Percentiles rank a stretch among this genome's conserved stretches.
These are phyloP conservation scores for Nannobrachium achirus DNA, from an alignment of 2,113 vertebrate genomes.

Conservation along the genomic window DNA sequence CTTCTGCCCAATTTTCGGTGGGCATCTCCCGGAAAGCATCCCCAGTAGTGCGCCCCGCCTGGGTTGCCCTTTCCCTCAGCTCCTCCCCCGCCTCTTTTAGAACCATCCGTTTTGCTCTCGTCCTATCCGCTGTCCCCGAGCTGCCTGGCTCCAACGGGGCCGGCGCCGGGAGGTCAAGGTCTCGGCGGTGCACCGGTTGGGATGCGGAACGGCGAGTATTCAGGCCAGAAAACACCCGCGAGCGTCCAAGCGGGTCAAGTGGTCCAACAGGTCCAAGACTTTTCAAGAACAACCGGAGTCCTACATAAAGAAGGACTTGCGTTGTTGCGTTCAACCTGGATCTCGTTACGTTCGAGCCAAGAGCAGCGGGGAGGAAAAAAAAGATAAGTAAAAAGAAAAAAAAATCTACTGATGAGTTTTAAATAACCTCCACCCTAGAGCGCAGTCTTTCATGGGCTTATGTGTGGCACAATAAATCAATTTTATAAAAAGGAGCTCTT, in stretches of 20 bases:
- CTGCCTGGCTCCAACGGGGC: slow-evolving; percentile 3
- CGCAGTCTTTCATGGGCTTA: background rate
- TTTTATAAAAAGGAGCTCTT: background rate
- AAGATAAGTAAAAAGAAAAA: no score
- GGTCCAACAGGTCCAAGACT: slow-evolving; percentile 21
- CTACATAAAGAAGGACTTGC: background rate
- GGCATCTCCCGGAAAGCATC: slow-evolving; percentile 29
- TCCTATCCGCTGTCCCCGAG: background rate
- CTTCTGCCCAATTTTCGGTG: slow-evolving; percentile 9
- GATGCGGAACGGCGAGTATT: slow-evolving; percentile 38
- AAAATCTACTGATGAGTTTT: background rate
- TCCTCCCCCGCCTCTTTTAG: slow-evolving; percentile 7
- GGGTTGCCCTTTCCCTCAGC: no score
- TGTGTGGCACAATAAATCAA: slow-evolving; percentile 1
- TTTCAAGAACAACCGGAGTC: slow-evolving; percentile 15
- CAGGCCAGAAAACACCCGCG: slow-evolving; percentile 22
- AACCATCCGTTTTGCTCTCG: slow-evolving; percentile 2
- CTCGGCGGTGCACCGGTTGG: background rate
- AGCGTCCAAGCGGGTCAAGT: slow-evolving; percentile 4
- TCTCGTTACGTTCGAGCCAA: background rate
- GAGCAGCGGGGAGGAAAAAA: no score
- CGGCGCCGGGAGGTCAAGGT: slow-evolving; percentile 37
- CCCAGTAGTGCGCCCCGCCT: no score
- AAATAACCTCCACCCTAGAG: slow-evolving; percentile 1
- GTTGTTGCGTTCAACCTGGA: background rate